These are phyloP conservation scores for Intellagama lesueurii DNA, from an alignment of 2,797 vertebrate species.

Conservation along the genomic window DNA sequence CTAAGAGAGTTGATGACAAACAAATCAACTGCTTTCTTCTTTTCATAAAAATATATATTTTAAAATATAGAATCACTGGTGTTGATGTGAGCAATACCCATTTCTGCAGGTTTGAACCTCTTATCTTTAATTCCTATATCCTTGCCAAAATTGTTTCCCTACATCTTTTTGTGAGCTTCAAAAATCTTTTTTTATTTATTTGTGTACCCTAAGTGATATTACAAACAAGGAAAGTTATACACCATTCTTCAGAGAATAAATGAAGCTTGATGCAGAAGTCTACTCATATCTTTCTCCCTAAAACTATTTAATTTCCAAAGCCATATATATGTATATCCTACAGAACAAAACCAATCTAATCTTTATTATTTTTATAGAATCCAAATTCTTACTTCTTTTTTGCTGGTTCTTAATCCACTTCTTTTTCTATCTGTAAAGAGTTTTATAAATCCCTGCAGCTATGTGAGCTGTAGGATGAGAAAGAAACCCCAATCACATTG, in stretches of 20 bases:
- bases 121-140: conserved; percentile 10
- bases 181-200: conserved; percentile 5
- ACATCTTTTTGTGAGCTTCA: conserved; percentile 4
- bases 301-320: conserved; percentile 19
- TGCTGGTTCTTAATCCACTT: conserved; percentile 46
- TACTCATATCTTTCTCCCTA: background rate
- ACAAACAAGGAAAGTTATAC: conserved; percentile 14
- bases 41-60: background rate
- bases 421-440: conserved; percentile 28
- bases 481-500: conserved; percentile 43
- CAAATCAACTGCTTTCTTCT: background rate
- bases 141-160: conserved; percentile 6
- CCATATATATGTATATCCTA: conserved; percentile 1
- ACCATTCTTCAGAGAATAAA: background rate
- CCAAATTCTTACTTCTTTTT: conserved; percentile 23
- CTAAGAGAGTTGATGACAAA: background rate
- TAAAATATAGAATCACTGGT: background rate
- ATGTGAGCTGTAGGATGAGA: conserved; percentile 17
- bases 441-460: conserved; percentile 23
- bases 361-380: background rate
- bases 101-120: background rate
- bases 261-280: background rate
- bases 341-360: conserved; percentile 3
- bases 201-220: background rate
- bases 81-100: background rate